Evolutionary conservation across 2,797 vertebrate genomes (phyloP).

Genomic region (Picus viridis): DNA sequence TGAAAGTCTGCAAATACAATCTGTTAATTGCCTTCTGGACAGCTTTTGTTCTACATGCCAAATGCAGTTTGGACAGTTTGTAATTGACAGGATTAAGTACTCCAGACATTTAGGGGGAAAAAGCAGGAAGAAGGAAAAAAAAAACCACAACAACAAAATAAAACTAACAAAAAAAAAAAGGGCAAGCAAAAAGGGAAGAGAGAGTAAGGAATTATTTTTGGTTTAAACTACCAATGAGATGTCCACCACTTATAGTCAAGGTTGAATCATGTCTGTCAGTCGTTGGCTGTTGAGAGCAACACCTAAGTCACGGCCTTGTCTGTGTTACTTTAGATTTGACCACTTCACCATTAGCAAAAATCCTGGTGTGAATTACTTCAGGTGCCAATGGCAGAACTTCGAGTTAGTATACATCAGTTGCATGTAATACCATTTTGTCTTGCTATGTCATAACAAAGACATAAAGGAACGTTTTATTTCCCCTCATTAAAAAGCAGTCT

Average conservation of each 20-base stretch:
- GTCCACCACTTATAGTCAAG: not conserved
- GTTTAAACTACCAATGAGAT: not conserved
- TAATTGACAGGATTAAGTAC: not conserved
- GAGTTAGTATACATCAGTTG: not conserved
- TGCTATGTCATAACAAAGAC: not conserved
- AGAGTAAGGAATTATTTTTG: not conserved
- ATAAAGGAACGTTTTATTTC: not conserved
- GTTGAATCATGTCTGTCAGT: not conserved
- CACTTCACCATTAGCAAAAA: not conserved
- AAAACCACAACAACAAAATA: too few species aligned
- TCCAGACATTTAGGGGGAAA: not conserved
- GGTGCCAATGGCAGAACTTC: not conserved
- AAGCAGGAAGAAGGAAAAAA: too few species aligned
- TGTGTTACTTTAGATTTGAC: not conserved
- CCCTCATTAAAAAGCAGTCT: not conserved
- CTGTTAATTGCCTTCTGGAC: constrained; percentile 28
- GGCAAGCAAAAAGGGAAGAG: too few species aligned
- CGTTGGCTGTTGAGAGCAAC: not conserved
- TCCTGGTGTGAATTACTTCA: not conserved
- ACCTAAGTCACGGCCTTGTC: not conserved
- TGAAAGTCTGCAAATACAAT: not conserved
- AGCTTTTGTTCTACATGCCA: constrained; percentile 6
- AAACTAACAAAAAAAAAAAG: too few species aligned
- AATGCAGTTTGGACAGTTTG: not conserved
- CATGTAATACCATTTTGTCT: not conserved